Evolutionary conservation across 2,888 invertebrate genomes (phyloP).

Genomic region (Phalera bucephala): DNA sequence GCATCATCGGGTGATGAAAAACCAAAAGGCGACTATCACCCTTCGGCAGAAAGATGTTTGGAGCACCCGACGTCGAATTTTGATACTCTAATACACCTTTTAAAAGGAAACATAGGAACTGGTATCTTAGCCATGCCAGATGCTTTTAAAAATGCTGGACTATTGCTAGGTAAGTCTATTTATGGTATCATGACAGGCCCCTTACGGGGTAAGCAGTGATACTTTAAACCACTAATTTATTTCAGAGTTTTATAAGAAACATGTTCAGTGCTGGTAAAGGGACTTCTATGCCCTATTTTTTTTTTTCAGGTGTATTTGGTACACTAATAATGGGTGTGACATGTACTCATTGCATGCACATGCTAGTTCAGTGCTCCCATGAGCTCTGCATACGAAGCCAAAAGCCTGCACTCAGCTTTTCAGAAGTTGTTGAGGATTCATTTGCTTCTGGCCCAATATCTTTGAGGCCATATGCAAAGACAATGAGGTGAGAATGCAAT

Average conservation of each 20-base stretch:
- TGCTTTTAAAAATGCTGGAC: slow-evolving; percentile 95
- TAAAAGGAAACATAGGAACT: slow-evolving; percentile 92
- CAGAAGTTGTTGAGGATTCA: slow-evolving; percentile 90
- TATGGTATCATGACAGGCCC: too few species aligned
- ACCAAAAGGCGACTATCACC: slow-evolving; percentile 72
- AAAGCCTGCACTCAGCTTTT: slow-evolving; percentile 88
- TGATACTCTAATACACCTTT: slow-evolving; percentile 88
- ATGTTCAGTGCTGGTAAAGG: too few species aligned
- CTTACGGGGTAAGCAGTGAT: too few species aligned
- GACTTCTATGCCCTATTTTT: too few species aligned
- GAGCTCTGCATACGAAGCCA: slow-evolving; percentile 88
- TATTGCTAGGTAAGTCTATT: slow-evolving; percentile 86
- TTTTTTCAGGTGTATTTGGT: slow-evolving; percentile 86
- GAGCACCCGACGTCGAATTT: slow-evolving; percentile 92
- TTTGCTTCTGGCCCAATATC: slow-evolving; percentile 88
- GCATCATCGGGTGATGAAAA: slow-evolving; percentile 50
- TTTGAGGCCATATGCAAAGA: slow-evolving; percentile 83
- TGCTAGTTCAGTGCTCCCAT: slow-evolving; percentile 88
- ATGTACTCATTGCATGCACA: slow-evolving; percentile 97
- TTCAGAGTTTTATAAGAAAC: too few species aligned
- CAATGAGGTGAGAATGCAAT: slow-evolving; percentile 84
- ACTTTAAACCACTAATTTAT: too few species aligned
- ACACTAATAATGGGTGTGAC: slow-evolving; percentile 92
- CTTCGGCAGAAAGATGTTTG: slow-evolving; percentile 86
- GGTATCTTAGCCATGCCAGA: slow-evolving; percentile 98